A percentile compares a stretch with the other conserved stretches of the same genome.
phyloP scores from a whole-genome alignment of 2,888 invertebrate genomes.

The Syrphus vitripennis region DNA sequence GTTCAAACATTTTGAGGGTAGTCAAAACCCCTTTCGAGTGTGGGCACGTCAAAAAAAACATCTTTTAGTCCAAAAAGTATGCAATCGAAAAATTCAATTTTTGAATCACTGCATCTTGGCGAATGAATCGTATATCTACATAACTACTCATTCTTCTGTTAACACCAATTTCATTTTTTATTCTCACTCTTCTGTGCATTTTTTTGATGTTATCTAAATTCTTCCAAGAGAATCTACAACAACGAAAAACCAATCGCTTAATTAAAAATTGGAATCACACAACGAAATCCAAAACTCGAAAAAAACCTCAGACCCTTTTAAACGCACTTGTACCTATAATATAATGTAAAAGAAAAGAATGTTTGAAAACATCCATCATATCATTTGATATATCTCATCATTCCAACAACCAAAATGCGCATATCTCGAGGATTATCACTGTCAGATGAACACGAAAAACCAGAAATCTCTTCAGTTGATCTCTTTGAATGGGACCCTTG shows the following conservation, averaged over 20 bases:
- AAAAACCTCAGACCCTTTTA: background rate
- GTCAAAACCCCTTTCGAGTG: too few relatives aligned
- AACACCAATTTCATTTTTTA: too few relatives aligned
- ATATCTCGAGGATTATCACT: constrained; percentile 62
- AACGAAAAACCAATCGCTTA: background rate
- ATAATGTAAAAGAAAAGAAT: background rate
- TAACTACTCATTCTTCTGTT: too few relatives aligned
- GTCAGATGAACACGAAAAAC: constrained; percentile 42
- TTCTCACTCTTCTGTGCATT: background rate
- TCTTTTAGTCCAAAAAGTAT: too few relatives aligned
- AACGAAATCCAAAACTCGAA: background rate
- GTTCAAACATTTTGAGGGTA: too few relatives aligned
- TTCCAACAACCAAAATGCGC: constrained; percentile 58
- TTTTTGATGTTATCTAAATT: background rate
- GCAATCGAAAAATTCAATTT: too few relatives aligned
- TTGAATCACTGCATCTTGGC: too few relatives aligned
- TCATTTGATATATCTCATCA: constrained; percentile 53
- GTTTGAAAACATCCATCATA: constrained; percentile 55
- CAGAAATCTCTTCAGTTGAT: constrained; percentile 43
- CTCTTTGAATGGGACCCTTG: constrained; percentile 56
- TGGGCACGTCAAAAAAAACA: too few relatives aligned
- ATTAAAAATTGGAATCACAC: constrained; percentile 13
- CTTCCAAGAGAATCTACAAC: background rate
- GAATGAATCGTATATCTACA: too few relatives aligned
- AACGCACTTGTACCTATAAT: background rate